phyloP scores from a whole-genome alignment of 2,797 vertebrate genomes.

The Avahi laniger region DNA sequence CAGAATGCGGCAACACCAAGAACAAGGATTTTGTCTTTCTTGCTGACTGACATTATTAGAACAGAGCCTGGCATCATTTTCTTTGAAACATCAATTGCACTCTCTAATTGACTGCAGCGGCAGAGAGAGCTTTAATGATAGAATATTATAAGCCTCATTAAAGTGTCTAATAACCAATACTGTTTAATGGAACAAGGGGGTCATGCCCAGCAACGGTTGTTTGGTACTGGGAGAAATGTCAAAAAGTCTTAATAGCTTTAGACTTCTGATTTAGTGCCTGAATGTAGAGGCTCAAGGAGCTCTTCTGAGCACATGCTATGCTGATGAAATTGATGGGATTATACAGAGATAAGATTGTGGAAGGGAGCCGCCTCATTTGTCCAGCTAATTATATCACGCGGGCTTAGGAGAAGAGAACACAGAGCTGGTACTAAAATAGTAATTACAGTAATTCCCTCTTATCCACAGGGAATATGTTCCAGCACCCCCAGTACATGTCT shows the following conservation, averaged over 20 bases:
- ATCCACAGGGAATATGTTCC: not conserved
- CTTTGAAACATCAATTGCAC: conserved; percentile 28
- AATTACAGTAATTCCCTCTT: not conserved
- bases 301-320: not conserved
- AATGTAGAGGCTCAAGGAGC: not conserved
- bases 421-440: not conserved
- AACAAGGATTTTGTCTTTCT: conserved; percentile 29
- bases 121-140: conserved; percentile 37
- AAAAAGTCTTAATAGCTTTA: conserved; percentile 48
- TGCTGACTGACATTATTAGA: conserved; percentile 24
- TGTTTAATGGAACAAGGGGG: conserved; percentile 33
- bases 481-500: not conserved
- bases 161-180: conserved; percentile 1
- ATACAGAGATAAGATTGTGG: not conserved
- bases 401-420: not conserved
- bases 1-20: not conserved
- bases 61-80: conserved; percentile 30
- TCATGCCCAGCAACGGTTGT: conserved; percentile 15
- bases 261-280: conserved; percentile 26
- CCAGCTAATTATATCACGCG: not conserved
- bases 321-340: not conserved
- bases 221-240: not conserved
- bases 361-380: not conserved
- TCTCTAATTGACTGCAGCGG: not conserved
- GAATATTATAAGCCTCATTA: conserved; percentile 25